Base-by-base conservation (phyloP, 2,113 vertebrate species). In the Danionella cerebrum region DNA sequence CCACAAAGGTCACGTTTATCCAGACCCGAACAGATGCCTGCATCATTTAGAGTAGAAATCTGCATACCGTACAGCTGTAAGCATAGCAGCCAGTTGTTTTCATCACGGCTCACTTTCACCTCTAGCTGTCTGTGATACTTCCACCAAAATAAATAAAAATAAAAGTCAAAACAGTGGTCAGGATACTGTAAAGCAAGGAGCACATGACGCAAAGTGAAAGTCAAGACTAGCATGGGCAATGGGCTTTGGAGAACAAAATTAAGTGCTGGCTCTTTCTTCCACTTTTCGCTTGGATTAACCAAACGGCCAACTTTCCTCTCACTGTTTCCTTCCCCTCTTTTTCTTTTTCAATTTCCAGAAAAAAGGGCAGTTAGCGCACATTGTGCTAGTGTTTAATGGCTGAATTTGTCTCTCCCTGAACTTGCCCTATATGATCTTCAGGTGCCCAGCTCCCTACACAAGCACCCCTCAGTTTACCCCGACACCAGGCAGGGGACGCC, bases 401-500 rank as follows among this genome's bases (percentile, higher is more conserved):
- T 87, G 77, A 85, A 79, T 84, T 70, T 89, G 73, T 89, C 81
- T 88, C 86, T 86, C 86, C 85, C 81, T 88, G 72, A 85, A 87
- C 84, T 76, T 82, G 79, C 64, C 85, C 67, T 84, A 81, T 89
- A 81, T 88, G 86, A 89, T 93, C 92, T 92, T 86, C 93, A 99
- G 96, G 96, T 99, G 88, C 93, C 96, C 84, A 94, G 90, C 91
- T 93, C 95, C 89, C 91, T 96, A 90, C 93, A 96, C 92, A 97
- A 95, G 92, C 94, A 93, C 89, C 96, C 96, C 88, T 98, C 96
- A 87, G 93, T 99, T 91, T 96, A 97, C 84, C 93, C 94, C 6
- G 96, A 98, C 90, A 96, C 94, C 81, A 94, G 95, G 89, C 95
- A 98, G 89, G 97, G 94, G 96, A 98, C 96, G 73, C 91, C 96